phyloP scores from a whole-genome alignment of 2,797 vertebrate genomes.

The Muraenolepis orangiensis region DNA sequence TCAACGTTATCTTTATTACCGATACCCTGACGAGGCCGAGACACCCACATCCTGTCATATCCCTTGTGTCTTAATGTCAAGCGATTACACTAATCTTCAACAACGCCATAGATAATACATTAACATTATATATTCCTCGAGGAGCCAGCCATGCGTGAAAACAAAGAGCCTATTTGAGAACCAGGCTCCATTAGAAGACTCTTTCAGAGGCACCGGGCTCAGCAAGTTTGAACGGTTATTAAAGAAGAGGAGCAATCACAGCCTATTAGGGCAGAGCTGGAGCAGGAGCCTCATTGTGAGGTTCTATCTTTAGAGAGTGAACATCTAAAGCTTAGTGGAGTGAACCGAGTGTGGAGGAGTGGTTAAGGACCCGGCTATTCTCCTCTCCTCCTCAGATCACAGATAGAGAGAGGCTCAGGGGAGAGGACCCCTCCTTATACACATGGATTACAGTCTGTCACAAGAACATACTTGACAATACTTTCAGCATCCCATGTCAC shows the following conservation, averaged over 20 bases:
- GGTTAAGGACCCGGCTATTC: slow-evolving; percentile 32
- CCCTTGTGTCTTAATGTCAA: background rate
- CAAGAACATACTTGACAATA: background rate
- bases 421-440: background rate
- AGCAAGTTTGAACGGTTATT: slow-evolving; percentile 37
- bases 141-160: background rate
- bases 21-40: background rate
- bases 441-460: background rate
- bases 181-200: slow-evolving; percentile 2
- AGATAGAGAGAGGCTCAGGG: background rate
- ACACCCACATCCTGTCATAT: background rate
- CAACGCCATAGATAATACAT: background rate
- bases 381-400: background rate
- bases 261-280: slow-evolving; percentile 41
- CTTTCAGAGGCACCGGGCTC: slow-evolving; percentile 8
- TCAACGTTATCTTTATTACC: background rate
- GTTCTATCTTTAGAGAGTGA: slow-evolving; percentile 60
- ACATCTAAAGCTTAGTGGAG: slow-evolving; percentile 53
- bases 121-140: background rate
- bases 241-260: slow-evolving; percentile 39
- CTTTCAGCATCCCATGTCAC: background rate
- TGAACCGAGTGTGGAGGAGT: slow-evolving; percentile 27
- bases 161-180: background rate
- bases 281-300: slow-evolving; percentile 38
- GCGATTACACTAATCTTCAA: background rate